Evolutionary conservation across 2,113 vertebrate genomes (phyloP), one percentile per base, ranked within the genome.

Genomic region (Elephantulus edwardii): DNA sequence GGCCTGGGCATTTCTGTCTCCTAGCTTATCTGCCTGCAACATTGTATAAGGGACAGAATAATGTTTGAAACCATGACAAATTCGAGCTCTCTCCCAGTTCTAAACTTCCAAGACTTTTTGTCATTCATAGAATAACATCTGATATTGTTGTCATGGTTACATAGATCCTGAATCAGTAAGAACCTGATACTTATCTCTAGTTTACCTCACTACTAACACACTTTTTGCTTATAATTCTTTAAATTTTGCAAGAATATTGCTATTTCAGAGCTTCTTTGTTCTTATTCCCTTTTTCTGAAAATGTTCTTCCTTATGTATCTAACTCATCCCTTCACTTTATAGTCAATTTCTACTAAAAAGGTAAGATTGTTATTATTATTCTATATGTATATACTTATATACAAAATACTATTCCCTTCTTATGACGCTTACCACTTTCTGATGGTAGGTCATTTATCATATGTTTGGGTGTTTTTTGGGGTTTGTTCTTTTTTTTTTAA

Each of bases 401-500:
- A n/a, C n/a, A n/a, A n/a, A n/a, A n/a, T 24, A 17, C 20, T 38
- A 13, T 9, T 1, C 26, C 24, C 10, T 48, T 77, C 64, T 38
- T 20, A 11, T 3, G 44, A 40, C 19, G 46, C 40, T 75, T 74
- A 70, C 22, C 14, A 30, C n/a, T 42, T 9, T 62, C 28, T 50
- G 42, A 48, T 38, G 24, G n/a, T n/a, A n/a, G n/a, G n/a, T n/a
- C n/a, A n/a, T n/a, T n/a, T n/a, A n/a, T 76, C 52, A 40, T 3
- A 35, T 52, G 8, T 86, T 87, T 38, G 58, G 62, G 88, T 17
- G 56, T 92, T 93, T 91, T 50, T 95, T n/a, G n/a, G n/a, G n/a
- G n/a, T n/a, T n/a, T n/a, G n/a, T n/a, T n/a, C n/a, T n/a, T n/a
- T n/a, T n/a, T n/a, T n/a, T n/a, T n/a, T n/a, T n/a, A n/a, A 28